phyloP scores from a whole-genome alignment of 2,888 invertebrate genomes.

The Sialis fuliginosa region DNA sequence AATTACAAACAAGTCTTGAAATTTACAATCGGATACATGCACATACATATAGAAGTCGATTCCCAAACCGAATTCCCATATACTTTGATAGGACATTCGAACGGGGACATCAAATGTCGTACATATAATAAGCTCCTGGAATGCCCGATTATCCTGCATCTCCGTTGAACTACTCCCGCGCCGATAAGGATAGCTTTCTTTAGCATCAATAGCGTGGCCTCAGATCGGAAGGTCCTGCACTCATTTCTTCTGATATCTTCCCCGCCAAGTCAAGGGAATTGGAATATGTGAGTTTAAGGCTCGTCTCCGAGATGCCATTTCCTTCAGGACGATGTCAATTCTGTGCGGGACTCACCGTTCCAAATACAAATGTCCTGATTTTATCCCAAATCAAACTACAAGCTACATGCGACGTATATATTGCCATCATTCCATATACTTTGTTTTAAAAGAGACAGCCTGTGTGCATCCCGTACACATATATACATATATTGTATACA shows the following conservation, averaged over 20 bases:
- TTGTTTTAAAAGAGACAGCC: too few relatives aligned
- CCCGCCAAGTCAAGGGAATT: constrained; percentile 2
- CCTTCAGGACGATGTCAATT: background rate
- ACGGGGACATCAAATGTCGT: background rate
- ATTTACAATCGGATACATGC: too few relatives aligned
- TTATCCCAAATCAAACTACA: constrained; percentile 1
- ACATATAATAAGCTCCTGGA: too few relatives aligned
- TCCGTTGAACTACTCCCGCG: too few relatives aligned
- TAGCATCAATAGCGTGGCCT: background rate
- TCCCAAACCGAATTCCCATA: background rate
- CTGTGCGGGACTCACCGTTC: background rate
- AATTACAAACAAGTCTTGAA: too few relatives aligned
- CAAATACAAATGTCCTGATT: constrained; percentile 3
- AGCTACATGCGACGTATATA: background rate
- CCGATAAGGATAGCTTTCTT: too few relatives aligned
- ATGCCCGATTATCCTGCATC: too few relatives aligned
- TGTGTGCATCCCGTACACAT: too few relatives aligned
- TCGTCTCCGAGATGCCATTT: background rate
- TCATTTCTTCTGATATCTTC: constrained; percentile 5
- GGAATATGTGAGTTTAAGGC: constrained; percentile 4
- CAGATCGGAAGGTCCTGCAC: background rate
- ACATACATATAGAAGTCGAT: too few relatives aligned
- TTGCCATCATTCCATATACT: too few relatives aligned
- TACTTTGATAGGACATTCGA: background rate
- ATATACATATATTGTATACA: too few relatives aligned